These are phyloP conservation scores for Benthosema pterotum DNA, from an alignment of 2,797 vertebrate genomes.

Conservation along the genomic window DNA sequence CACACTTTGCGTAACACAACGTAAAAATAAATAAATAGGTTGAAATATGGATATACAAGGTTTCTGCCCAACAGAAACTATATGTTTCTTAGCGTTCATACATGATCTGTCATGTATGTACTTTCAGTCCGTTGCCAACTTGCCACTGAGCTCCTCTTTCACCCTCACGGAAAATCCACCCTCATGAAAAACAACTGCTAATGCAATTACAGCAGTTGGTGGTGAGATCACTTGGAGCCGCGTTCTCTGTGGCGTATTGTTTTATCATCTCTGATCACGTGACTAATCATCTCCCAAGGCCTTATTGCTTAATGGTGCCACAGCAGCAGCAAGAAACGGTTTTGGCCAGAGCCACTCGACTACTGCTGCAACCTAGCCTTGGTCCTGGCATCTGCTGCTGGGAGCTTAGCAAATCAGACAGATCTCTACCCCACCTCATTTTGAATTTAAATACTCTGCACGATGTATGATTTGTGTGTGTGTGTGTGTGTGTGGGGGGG, in stretches of 20 bases:
- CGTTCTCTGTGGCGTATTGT: conserved; percentile 64
- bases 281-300: conserved; percentile 66
- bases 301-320: conserved; percentile 68
- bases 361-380: conserved; percentile 65
- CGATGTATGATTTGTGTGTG: conserved; percentile 1
- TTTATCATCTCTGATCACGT: conserved; percentile 75
- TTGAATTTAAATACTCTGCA: conserved; percentile 47
- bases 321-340: conserved; percentile 55
- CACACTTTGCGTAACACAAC: too few species aligned
- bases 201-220: conserved; percentile 65
- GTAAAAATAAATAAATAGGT: too few species aligned
- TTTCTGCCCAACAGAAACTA: conserved; percentile 19
- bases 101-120: conserved; percentile 47
- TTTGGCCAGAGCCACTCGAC: conserved; percentile 58
- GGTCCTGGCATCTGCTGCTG: conserved; percentile 46
- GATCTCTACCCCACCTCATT: conserved; percentile 67
- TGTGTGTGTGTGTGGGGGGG: conserved; percentile 6
- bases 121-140: conserved; percentile 58
- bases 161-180: conserved; percentile 66
- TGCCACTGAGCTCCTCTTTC: conserved; percentile 53
- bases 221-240: conserved; percentile 68
- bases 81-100: conserved; percentile 41
- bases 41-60: too few species aligned
- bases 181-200: conserved; percentile 76
- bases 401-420: conserved; percentile 65